Conservation (phyloP, 2,113 vertebrate genomes). For the Campylomormyrus tamandua region DNA sequence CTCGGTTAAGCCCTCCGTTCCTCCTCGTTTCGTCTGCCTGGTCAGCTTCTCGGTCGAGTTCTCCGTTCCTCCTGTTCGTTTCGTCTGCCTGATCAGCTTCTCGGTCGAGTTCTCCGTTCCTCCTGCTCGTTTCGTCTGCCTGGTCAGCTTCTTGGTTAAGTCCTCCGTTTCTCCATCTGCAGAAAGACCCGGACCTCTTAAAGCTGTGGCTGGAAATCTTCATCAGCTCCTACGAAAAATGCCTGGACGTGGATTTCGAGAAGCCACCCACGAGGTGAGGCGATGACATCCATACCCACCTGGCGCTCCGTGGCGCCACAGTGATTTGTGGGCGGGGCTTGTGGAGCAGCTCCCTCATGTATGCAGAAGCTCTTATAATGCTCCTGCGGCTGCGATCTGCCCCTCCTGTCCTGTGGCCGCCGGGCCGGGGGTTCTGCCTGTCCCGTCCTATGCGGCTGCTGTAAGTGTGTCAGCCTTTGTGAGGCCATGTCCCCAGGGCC, state of each 20-base stretch:
- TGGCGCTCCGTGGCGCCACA: background rate
- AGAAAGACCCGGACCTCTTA: constrained; percentile 97
- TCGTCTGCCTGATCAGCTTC: background rate
- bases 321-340: background rate
- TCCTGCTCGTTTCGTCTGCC: background rate
- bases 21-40: background rate
- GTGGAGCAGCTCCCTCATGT: background rate
- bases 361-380: background rate
- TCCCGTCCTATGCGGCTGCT: background rate
- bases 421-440: too few relatives aligned
- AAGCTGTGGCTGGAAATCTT: constrained; percentile 95
- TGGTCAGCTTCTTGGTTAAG: background rate
- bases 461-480: background rate
- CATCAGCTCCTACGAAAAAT: constrained; percentile 86
- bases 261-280: constrained; percentile 85
- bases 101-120: background rate
- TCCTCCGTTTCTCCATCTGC: constrained; percentile 26
- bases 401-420: too few relatives aligned
- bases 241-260: constrained; percentile 94
- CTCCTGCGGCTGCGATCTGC: background rate
- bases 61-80: too few relatives aligned
- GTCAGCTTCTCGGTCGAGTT: too few relatives aligned
- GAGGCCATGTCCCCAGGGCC: background rate
- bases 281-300: background rate
- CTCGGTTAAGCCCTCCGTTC: background rate